phyloP scores from a whole-genome alignment of 2,888 invertebrate species.

The Bursaphelenchus okinawaensis region DNA sequence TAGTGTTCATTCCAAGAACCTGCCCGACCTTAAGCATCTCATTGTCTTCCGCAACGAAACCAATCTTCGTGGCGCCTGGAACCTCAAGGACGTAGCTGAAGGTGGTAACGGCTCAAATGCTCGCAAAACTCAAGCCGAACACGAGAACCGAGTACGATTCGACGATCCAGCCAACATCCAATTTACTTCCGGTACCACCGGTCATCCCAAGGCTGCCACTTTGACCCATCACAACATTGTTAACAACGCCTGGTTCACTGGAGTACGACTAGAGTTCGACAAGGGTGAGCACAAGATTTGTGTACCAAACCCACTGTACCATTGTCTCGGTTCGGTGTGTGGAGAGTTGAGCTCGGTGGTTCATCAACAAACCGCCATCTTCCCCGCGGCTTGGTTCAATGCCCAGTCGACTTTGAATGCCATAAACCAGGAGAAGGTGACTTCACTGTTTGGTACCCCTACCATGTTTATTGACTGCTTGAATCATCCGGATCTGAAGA shows the following conservation, averaged over 20 bases:
- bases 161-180: conserved; percentile 69
- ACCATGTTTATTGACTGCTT: conserved; percentile 63
- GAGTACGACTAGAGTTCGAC: conserved; percentile 61
- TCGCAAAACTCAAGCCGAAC: conserved; percentile 8
- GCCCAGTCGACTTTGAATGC: conserved; percentile 67
- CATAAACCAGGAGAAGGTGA: conserved; percentile 68
- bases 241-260: conserved; percentile 71
- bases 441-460: conserved; percentile 61
- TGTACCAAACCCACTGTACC: conserved; percentile 59
- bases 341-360: conserved; percentile 65
- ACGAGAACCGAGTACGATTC: neutral
- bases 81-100: conserved; percentile 63
- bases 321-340: conserved; percentile 71
- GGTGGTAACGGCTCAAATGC: neutral
- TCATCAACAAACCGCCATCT: conserved; percentile 59
- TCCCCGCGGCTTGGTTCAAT: conserved; percentile 59
- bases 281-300: conserved; percentile 36
- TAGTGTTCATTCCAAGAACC: conserved; percentile 27
- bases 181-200: conserved; percentile 69
- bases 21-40: conserved; percentile 61
- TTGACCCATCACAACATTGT: conserved; percentile 68
- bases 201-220: conserved; percentile 69
- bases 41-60: conserved; percentile 63
- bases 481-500: conserved; percentile 56
- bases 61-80: conserved; percentile 68